phyloP scores from a whole-genome alignment of 92 coral and sea anemone genomes.

The Phenganax stokvisi region DNA sequence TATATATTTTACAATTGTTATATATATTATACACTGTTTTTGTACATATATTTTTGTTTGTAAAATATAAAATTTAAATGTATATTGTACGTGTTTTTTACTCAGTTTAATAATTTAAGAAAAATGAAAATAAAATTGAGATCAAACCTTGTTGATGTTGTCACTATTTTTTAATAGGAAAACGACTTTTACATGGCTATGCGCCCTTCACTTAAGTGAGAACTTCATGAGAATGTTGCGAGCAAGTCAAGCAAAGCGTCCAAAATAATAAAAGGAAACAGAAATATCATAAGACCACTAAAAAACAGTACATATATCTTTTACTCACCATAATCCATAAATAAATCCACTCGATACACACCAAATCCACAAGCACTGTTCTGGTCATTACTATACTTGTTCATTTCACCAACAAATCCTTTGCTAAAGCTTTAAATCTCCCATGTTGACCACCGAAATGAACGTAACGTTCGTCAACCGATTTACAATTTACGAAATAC shows the following conservation, averaged over 20 bases:
- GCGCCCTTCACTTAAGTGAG: background rate
- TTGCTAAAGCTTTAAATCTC: conserved; percentile 10
- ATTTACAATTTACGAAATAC: background rate
- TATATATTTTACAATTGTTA: background rate
- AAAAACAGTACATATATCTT: background rate
- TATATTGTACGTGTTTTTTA: background rate
- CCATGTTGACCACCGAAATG: conserved; percentile 19
- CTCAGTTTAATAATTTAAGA: background rate
- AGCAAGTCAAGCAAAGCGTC: background rate
- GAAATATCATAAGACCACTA: background rate
- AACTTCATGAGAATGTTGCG: background rate
- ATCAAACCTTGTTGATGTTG: conserved; percentile 14
- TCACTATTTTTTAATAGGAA: background rate
- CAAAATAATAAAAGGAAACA: background rate
- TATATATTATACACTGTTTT: background rate
- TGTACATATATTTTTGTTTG: background rate
- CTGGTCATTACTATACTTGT: background rate
- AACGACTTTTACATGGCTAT: background rate
- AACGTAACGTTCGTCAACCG: conserved; percentile 12
- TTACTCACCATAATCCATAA: background rate
- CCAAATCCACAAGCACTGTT: background rate
- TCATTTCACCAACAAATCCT: conserved; percentile 22
- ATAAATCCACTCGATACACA: background rate
- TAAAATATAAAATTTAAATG: background rate
- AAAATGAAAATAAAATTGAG: background rate